phyloP scores from a whole-genome alignment of 2,113 vertebrate species.

The Anguilla japonica region DNA sequence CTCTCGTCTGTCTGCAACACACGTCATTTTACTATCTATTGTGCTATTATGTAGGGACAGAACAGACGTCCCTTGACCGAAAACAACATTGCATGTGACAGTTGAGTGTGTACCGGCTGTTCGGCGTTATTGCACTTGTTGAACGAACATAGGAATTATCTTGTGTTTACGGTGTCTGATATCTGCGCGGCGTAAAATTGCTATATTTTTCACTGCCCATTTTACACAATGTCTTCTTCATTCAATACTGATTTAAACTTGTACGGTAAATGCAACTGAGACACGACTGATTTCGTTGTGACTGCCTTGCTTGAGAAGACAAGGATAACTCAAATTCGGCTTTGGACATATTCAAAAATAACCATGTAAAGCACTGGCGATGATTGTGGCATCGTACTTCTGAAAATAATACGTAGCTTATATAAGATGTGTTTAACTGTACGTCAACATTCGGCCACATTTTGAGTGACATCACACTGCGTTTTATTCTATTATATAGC shows the following conservation, averaged over 20 bases:
- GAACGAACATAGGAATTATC: slow-evolving; percentile 36
- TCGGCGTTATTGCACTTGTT: slow-evolving; percentile 53
- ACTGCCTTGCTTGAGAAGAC: neutral
- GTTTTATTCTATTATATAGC: neutral
- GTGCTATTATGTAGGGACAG: neutral
- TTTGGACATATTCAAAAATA: neutral
- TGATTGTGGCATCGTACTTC: neutral
- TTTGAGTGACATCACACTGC: neutral
- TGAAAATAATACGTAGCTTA: neutral
- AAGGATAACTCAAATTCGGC: neutral
- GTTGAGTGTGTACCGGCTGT: slow-evolving; percentile 13
- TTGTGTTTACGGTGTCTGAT: slow-evolving; percentile 34
- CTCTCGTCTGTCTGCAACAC: neutral
- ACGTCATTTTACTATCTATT: neutral
- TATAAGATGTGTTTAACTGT: neutral
- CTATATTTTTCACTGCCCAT: neutral
- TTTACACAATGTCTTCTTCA: neutral
- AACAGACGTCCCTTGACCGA: neutral
- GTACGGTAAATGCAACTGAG: neutral
- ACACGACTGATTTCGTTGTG: neutral
- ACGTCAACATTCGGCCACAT: neutral
- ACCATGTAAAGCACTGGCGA: neutral
- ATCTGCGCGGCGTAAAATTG: slow-evolving; percentile 7
- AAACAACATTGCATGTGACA: slow-evolving; percentile 23
- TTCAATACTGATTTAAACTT: neutral